Percentiles rank a stretch among this genome's conserved stretches.
These are phyloP conservation scores for Troides oblongomaculatus DNA, from an alignment of 2,888 invertebrate genomes.

Conservation along the genomic window DNA sequence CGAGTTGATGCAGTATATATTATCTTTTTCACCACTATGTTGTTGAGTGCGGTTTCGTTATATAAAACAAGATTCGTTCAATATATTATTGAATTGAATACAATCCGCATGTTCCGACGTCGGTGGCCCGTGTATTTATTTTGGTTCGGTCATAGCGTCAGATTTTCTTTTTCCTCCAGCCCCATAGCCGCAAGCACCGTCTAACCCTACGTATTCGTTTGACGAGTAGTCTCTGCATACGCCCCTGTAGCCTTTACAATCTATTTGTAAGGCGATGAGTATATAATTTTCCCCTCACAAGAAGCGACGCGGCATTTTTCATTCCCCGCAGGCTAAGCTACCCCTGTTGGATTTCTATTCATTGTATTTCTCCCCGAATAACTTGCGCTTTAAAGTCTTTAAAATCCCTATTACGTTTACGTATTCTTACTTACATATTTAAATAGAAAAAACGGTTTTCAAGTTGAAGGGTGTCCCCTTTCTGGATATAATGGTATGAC, in stretches of 20 bases:
- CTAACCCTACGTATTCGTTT: conserved; percentile 49
- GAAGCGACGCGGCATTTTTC: conserved; percentile 60
- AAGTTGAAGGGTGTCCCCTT: conserved; percentile 15
- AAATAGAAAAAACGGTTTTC: conserved; percentile 23
- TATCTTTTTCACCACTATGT: no score
- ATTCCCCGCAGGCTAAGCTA: conserved; percentile 52
- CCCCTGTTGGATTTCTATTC: conserved; percentile 40
- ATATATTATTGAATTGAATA: conserved; percentile 23
- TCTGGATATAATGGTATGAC: conserved; percentile 17
- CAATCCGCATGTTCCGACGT: conserved; percentile 9
- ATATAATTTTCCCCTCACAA: conserved; percentile 67
- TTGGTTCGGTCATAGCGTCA: conserved; percentile 45
- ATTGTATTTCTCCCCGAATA: conserved; percentile 39
- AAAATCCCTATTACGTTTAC: conserved; percentile 34
- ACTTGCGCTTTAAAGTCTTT: conserved; percentile 36
- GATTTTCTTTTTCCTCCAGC: conserved; percentile 50
- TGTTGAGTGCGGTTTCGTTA: no score
- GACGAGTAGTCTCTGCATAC: conserved; percentile 53
- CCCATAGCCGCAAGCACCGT: conserved; percentile 51
- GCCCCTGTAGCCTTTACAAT: conserved; percentile 62
- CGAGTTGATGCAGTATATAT: no score
- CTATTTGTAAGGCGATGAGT: conserved; percentile 73
- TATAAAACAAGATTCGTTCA: background rate
- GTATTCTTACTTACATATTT: conserved; percentile 18
- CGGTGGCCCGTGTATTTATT: conserved; percentile 31